Base-by-base conservation (phyloP, 2,113 vertebrate genomes). In the Indicator indicator region DNA sequence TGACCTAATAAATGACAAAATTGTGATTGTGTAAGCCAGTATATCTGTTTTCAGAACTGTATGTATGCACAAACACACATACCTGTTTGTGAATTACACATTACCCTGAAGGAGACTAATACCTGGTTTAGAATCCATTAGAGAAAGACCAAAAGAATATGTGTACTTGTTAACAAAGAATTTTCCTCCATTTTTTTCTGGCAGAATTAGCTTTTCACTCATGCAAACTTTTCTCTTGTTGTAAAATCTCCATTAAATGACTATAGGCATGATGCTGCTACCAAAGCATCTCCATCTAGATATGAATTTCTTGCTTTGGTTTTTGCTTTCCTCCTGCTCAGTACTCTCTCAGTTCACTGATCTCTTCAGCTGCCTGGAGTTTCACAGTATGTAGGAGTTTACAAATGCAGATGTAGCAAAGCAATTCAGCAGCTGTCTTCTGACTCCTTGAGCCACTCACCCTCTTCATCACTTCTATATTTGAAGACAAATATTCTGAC, bases 401-500 rank as follows among this genome's bases (percentile, higher is more conserved):
- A 67, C 70, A 63, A 63, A 50, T 36, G 24, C 19, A 86, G 70
- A 77, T 78, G 78, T 58, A 89, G 60, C 13, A 52, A 78, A 83
- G 33, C 68, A 88, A 65, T 44, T 86, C 18, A 88, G 36, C 24
- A 88, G 4, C 33, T 84, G 32, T 60, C 44, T 16, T 83, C 58
- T 88, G 40, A 54, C 33, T 54, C 28, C 70, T 79, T 63, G 48
- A 83, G 71, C 32, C 70, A 23, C 65, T 80, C 15, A 1, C 60
- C 70, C 64, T 94, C 18, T 28, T 46, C 70, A 56, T 92, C 54
- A n/a, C 38, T 78, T 48, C 33, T 74, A 0, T 59, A 71, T 32
- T 82, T 75, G 38, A 44, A 83, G 62, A 44, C 88, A 92, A 92
- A 86, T 95, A 86, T 94, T 95, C 94, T 95, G 90, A 87, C 24